A percentile compares a stretch with the other conserved stretches of the same genome.
These are phyloP conservation scores for Eueides isabella DNA, from an alignment of 1,140 invertebrate species.

Conservation along the genomic window DNA sequence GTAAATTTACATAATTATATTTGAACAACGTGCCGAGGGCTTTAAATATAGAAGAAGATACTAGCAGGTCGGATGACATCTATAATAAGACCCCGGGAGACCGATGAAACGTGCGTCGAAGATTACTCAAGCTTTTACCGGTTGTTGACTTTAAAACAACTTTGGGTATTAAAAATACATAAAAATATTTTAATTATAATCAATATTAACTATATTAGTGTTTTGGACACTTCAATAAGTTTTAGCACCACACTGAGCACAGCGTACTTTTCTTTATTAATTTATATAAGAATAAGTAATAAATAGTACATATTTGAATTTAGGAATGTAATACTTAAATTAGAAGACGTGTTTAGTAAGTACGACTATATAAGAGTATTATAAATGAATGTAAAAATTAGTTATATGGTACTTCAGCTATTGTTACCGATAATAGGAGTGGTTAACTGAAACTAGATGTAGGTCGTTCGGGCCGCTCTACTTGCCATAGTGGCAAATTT, in stretches of 20 bases:
- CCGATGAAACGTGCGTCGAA: slow-evolving; percentile 64
- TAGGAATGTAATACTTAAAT: no score
- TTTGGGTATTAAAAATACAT: slow-evolving; percentile 18
- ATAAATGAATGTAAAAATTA: slow-evolving; percentile 21
- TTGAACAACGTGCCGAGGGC: slow-evolving; percentile 45
- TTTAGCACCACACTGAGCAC: neutral
- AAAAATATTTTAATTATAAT: neutral
- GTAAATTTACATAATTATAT: slow-evolving; percentile 15
- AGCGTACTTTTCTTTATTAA: neutral
- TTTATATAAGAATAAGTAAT: neutral
- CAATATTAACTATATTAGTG: neutral
- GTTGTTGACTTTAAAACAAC: slow-evolving; percentile 70
- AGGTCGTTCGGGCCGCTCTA: slow-evolving; percentile 76
- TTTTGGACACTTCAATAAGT: neutral
- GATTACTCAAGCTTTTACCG: slow-evolving; percentile 71
- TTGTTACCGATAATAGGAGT: slow-evolving; percentile 70
- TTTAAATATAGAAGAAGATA: slow-evolving; percentile 80
- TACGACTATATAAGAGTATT: neutral
- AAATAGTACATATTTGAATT: no score
- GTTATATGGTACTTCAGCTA: slow-evolving; percentile 59
- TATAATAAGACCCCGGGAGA: slow-evolving; percentile 79
- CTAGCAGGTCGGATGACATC: slow-evolving; percentile 79
- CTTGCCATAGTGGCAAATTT: slow-evolving; percentile 75
- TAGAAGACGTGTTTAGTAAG: neutral
- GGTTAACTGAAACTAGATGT: slow-evolving; percentile 71